Evolutionary conservation across 2,888 invertebrate genomes (phyloP), one percentile per base, ranked within the genome.

Genomic region (Ophion costatus): DNA sequence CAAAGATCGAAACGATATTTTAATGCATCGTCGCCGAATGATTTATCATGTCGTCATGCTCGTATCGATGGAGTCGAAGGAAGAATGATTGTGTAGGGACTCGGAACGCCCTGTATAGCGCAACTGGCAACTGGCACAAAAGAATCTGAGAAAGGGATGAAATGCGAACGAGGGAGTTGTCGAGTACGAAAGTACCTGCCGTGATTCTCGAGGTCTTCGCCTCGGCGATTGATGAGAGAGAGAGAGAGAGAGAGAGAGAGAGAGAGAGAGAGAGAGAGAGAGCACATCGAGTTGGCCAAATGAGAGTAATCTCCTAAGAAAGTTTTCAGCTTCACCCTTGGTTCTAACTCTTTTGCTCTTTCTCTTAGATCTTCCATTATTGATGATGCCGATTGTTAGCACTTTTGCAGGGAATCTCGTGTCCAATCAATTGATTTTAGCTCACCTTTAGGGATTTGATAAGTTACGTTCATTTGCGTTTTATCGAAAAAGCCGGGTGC

Each of bases 71-170:
- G 11, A 64, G 5, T 20, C 20, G 61, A n/a, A 20, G 61, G 20
- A n/a, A 61, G 61, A 10, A 61, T 17, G n/a, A 61, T n/a, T n/a
- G n/a, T n/a, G 61, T 11, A 2, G 20, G 22, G 61, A 10, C 20
- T 17, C 22, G 61, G 63, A 24, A 63, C 24, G 63, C 9, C 63
- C 63, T 11, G n/a, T 63, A 63, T 24, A 10, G 22, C 63, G 4
- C 22, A 10, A 67, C 38, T 59, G n/a, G 4, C 22, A 10, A 67
- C 38, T 59, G n/a, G 69, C 74, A 81, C 70, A 76, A 81, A 81
- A 64, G 70, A 57, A 71, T 56, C 64, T 56, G 70, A 14, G 38
- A 82, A 71, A 71, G 66, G 71, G 76, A 59, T 71, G 64, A 71
- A 82, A 71, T 74, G 29, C 33, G 3, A 17, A 29, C 6, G 22